Conservation (phyloP, 2,888 invertebrate genomes). For the Chydorus sphaericus region DNA sequence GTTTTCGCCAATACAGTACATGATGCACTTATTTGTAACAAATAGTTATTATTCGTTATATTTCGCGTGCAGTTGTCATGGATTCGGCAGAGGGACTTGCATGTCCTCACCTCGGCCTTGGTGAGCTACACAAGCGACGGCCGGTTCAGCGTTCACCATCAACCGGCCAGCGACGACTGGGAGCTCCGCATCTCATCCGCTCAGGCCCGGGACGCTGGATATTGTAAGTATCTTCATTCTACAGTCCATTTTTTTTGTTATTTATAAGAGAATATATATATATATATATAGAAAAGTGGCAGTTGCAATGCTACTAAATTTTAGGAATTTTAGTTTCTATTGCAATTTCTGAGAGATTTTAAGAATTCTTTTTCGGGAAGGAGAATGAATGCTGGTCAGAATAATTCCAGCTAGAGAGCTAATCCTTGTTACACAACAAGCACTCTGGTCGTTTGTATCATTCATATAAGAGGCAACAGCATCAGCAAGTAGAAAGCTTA, state of each 20-base stretch:
- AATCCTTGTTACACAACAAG: no score
- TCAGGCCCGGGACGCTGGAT: slow-evolving; percentile 63
- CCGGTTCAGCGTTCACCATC: slow-evolving; percentile 68
- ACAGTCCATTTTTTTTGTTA: neutral
- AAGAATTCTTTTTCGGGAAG: no score
- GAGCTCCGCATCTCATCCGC: slow-evolving; percentile 69
- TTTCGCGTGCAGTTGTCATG: slow-evolving; percentile 50
- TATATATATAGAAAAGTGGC: neutral
- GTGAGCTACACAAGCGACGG: slow-evolving; percentile 79
- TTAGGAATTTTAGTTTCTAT: neutral
- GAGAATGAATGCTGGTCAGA: no score
- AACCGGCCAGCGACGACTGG: slow-evolving; percentile 74
- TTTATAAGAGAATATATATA: neutral
- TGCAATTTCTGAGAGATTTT: no score
- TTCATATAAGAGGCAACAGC: no score
- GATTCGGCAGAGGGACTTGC: slow-evolving; percentile 67
- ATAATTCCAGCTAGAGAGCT: no score
- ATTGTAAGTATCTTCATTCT: neutral
- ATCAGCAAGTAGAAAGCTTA: no score
- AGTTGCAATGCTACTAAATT: neutral
- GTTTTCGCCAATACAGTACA: neutral
- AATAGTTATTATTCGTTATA: neutral
- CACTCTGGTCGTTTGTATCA: no score
- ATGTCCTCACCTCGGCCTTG: slow-evolving; percentile 69
- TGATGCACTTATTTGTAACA: neutral